phyloP scores from a whole-genome alignment of 2,113 vertebrate species.

The Entelurus aequoreus region DNA sequence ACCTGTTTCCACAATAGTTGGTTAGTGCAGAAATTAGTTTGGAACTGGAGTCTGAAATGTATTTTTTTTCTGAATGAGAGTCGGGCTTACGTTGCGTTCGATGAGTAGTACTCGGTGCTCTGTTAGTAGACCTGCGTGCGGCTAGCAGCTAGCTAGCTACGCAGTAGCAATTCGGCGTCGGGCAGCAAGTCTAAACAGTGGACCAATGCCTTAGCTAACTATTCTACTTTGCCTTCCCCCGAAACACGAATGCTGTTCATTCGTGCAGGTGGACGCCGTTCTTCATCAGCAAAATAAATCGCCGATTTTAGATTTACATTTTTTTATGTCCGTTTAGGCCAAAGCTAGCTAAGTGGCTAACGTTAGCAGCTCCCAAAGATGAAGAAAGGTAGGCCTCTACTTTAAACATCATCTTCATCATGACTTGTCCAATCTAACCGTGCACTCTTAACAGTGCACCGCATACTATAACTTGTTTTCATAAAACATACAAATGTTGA shows the following conservation, averaged over 20 bases:
- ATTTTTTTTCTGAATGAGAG: neutral
- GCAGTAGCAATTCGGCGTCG: constrained; percentile 50
- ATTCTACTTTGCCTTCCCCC: neutral
- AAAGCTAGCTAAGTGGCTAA: constrained; percentile 35
- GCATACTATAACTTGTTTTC: too few relatives aligned
- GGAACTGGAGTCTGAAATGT: neutral
- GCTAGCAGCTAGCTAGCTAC: constrained; percentile 59
- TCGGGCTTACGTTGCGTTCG: neutral
- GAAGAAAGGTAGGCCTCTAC: constrained; percentile 10
- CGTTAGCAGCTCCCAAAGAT: neutral
- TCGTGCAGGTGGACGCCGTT: neutral
- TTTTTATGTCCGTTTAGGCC: constrained; percentile 36
- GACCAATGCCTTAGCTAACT: constrained; percentile 38
- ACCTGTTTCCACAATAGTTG: neutral
- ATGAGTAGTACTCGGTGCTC: constrained; percentile 26
- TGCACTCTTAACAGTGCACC: too few relatives aligned
- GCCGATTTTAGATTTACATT: neutral
- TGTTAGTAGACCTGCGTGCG: constrained; percentile 32
- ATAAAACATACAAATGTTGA: too few relatives aligned
- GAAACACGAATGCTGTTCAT: constrained; percentile 13
- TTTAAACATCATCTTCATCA: neutral
- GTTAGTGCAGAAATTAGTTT: neutral
- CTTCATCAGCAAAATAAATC: neutral
- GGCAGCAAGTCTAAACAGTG: constrained; percentile 45
- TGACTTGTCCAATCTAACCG: too few relatives aligned